Base-by-base conservation (phyloP, 1,140 invertebrate genomes). In the Drosophila sechellia region DNA sequence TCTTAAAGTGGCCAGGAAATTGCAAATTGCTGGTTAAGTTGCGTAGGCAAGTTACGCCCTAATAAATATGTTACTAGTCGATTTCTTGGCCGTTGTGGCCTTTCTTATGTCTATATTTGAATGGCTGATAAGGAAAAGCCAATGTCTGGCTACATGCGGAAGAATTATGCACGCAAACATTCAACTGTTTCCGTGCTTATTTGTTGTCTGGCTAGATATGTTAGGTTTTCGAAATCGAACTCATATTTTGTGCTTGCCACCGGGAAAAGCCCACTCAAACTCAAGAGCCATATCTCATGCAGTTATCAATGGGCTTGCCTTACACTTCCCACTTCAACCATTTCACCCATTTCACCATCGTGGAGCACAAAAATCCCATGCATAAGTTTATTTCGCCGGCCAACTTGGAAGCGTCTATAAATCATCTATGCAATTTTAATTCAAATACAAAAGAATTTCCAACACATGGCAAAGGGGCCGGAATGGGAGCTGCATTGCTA, bases 381-480 rank as follows among this genome's bases (percentile, higher is more conserved):
- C 81, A 85, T 85, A 85, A 78, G 78, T 87, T 85, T 85, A 85
- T 79, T 65, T 85, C 75, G 48, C 54, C 46, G 48, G 48, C 56
- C 54, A 83, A 79, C 70, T 60, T 74, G 12, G 64, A 78, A 70
- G 71, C 70, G 46, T 77, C 75, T 83, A 86, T 86, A 86, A 86
- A 86, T 86, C 83, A 86, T 87, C 61, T 83, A 71, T 87, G 79
- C 79, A 83, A 86, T 86, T 86, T 86, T 86, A 86, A 86, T 86
- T 86, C 79, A 86, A 86, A 87, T 86, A 87, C 83, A 86, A 83
- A 86, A 79, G 83, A 87, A 86, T 77, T 79, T 79, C 59, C 59
- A 61, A 54, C 73, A 73, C 81, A 80, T 76, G 56, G 59, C 59
- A 48, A 4, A 39, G 43, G 56, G 20, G 22, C 20, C 13, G 46